These are phyloP conservation scores for Peromyscus nudipes DNA, from an alignment of 2,797 vertebrate genomes.

Conservation along the genomic window DNA sequence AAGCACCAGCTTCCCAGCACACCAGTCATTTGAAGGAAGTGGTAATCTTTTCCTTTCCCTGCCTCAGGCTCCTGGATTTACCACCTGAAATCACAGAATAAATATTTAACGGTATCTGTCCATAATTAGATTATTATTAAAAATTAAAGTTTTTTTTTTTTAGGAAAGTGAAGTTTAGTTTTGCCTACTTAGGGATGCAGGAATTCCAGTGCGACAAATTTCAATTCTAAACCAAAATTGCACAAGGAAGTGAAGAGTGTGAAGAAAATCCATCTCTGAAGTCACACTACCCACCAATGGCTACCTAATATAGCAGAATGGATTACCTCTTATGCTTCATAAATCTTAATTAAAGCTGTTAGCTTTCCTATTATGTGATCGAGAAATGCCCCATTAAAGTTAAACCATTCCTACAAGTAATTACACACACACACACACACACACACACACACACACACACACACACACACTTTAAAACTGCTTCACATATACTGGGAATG, in stretches of 20 bases:
- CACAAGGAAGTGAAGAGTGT: conserved; percentile 65
- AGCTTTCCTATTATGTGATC: conserved; percentile 91
- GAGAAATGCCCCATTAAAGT: conserved; percentile 94
- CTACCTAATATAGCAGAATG: conserved; percentile 93
- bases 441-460: not conserved
- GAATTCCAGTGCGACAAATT: conserved; percentile 23
- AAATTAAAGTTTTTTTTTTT: conserved; percentile 61
- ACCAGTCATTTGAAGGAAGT: conserved; percentile 47
- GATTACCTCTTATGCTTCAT: conserved; percentile 92
- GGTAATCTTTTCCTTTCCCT: conserved; percentile 36
- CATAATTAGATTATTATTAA: conserved; percentile 58
- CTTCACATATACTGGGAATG: conserved; percentile 88
- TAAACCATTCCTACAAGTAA: conserved; percentile 94
- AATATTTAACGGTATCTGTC: conserved; percentile 19
- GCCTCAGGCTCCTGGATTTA: not conserved
- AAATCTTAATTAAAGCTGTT: conserved; percentile 93
- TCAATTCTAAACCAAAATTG: conserved; percentile 72
- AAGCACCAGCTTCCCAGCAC: conserved; percentile 56
- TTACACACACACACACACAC: conserved; percentile 87
- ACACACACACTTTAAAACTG: conserved; percentile 85
- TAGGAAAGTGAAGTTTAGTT: conserved; percentile 46
- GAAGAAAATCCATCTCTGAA: conserved; percentile 87
- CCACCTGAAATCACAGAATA: conserved; percentile 29
- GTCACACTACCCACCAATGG: conserved; percentile 88
- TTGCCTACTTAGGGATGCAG: conserved; percentile 1